Conservation (phyloP, 2,113 vertebrate species). For the Syngnathus scovelli region DNA sequence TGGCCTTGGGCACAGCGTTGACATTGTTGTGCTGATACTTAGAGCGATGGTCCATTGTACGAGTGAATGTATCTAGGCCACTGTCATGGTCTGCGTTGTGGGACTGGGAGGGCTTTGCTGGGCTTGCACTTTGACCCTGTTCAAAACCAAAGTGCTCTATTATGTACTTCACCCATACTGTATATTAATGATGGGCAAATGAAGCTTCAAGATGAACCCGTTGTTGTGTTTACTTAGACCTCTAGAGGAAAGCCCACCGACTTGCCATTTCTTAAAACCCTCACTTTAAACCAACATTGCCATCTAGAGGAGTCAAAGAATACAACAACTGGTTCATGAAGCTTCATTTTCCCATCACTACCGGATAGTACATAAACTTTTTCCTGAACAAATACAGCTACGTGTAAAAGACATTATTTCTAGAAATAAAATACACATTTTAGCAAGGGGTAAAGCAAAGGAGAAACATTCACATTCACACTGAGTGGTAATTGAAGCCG, state of each 20-base stretch:
- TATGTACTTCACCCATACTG: neutral
- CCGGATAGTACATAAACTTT: no score
- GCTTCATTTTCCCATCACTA: no score
- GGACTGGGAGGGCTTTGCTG: constrained; percentile 76
- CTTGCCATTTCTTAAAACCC: no score
- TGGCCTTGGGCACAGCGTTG: constrained; percentile 87
- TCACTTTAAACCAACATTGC: no score
- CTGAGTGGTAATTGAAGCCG: neutral
- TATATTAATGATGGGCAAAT: neutral
- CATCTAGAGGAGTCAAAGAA: no score
- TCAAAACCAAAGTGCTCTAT: constrained; percentile 1
- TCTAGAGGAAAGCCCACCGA: no score
- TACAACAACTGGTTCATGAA: no score
- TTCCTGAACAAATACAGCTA: neutral
- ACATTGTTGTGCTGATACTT: constrained; percentile 90
- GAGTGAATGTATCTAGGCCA: constrained; percentile 80
- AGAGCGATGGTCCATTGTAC: constrained; percentile 79
- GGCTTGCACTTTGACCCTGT: constrained; percentile 62
- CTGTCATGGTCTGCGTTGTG: constrained; percentile 78
- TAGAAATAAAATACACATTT: neutral
- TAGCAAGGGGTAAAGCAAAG: neutral
- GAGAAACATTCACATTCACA: neutral
- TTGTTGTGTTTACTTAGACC: no score
- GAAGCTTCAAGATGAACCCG: no score
- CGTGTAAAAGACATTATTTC: neutral